Percentiles rank a stretch among this genome's conserved stretches.
These are phyloP conservation scores for Drosophila paracracens DNA, from an alignment of 2,888 invertebrate species.

Conservation along the genomic window DNA sequence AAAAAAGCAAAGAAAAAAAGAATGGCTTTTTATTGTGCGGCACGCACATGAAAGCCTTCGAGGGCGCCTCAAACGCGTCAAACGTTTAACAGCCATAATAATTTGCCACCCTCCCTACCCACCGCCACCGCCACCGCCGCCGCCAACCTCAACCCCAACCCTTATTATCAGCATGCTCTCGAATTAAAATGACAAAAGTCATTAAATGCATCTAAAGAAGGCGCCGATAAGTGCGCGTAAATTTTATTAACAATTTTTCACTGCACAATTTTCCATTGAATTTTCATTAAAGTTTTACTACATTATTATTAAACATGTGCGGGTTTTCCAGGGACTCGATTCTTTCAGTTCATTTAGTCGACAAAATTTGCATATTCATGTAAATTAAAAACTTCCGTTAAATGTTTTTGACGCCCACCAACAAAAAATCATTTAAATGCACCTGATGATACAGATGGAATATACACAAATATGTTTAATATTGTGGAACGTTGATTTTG, in stretches of 20 bases:
- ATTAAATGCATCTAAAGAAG: conserved; percentile 58
- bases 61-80: conserved; percentile 48
- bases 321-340: conserved; percentile 9
- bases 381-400: conserved; percentile 71
- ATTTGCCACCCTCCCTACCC: conserved; percentile 21
- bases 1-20: conserved; percentile 23
- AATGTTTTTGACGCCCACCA: conserved; percentile 28
- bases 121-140: neutral
- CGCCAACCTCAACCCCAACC: neutral
- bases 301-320: conserved; percentile 38
- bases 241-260: conserved; percentile 40
- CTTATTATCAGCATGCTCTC: conserved; percentile 26
- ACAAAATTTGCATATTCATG: conserved; percentile 60
- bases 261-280: conserved; percentile 41
- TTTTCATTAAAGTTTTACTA: conserved; percentile 48
- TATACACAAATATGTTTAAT: neutral
- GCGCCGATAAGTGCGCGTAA: conserved; percentile 37
- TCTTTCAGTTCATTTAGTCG: conserved; percentile 31
- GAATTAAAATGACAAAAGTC: conserved; percentile 57
- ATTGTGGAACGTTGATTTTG: conserved; percentile 26
- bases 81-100: conserved; percentile 71
- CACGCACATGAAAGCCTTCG: conserved; percentile 48
- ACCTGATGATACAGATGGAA: neutral
- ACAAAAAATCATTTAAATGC: neutral
- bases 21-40: conserved; percentile 35